phyloP scores from a whole-genome alignment of 2,113 vertebrate genomes.

The Lagenorhynchus albirostris region DNA sequence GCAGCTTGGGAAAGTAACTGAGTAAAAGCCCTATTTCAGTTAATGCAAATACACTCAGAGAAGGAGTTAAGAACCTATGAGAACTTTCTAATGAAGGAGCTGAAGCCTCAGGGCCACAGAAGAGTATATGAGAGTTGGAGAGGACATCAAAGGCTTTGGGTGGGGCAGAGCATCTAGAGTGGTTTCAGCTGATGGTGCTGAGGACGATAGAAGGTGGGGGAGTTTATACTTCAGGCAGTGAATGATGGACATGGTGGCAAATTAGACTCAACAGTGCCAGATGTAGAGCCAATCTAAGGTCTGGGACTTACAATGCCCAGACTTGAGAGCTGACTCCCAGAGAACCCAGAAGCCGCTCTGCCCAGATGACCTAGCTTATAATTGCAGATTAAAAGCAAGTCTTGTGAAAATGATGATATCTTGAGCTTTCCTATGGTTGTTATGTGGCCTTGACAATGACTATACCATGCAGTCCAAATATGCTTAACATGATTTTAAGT shows the following conservation, averaged over 20 bases:
- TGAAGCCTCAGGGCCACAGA: not conserved
- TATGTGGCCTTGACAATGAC: not conserved
- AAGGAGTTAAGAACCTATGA: not conserved
- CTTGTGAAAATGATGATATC: not conserved
- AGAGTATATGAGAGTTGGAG: not conserved
- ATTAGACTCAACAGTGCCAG: not conserved
- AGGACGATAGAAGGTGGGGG: not conserved
- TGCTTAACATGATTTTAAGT: not conserved
- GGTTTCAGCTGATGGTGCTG: not conserved
- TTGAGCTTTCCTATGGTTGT: not conserved
- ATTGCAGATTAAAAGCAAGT: not conserved
- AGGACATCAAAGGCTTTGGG: not conserved
- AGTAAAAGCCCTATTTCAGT: not conserved
- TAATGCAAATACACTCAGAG: not conserved
- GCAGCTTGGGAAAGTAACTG: not conserved
- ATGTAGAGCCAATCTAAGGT: not conserved
- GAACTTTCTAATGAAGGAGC: not conserved
- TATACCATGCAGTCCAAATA: not conserved
- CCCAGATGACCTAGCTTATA: not conserved
- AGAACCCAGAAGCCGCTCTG: not conserved
- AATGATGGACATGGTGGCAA: not conserved
- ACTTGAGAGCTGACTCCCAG: not conserved
- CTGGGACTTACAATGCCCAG: not conserved
- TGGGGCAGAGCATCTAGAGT: not conserved
- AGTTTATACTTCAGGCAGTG: not conserved